Base-by-base conservation (phyloP, 2,113 vertebrate genomes). In the Leptosomus discolor region DNA sequence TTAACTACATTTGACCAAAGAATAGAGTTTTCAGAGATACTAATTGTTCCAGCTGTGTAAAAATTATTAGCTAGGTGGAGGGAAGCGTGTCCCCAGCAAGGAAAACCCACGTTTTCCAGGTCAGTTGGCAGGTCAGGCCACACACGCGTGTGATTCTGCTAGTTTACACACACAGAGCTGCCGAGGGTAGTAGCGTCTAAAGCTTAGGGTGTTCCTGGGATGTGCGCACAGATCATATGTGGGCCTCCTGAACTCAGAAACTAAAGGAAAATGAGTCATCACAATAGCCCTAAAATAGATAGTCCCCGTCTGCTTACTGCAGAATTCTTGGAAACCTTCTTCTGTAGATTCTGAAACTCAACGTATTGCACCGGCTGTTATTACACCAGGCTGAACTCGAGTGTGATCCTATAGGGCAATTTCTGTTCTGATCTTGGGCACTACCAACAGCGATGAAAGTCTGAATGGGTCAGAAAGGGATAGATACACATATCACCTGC, bases 111-210 rank as follows among this genome's bases (percentile, higher is more conserved):
- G 3, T n/a, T 63, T 87, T 57, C 22, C 32, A 29, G 22, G 22
- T 24, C 1, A 3, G 12, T 39, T 51, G 36, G 22, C 2, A 8
- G 12, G 26, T 57, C 54, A 50, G 56, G 23, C 41, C 46, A 8
- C 34, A 51, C 11, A 3, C 0, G 6, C 17, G 4, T 0, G 1
- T 9, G 36, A 32, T n/a, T 68, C 79, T 36, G 24, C 29, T 12
- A 5, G 7, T 7, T 37, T 9, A 36, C 8, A 13, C 23, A 3
- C 1, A 1, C 1, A 29, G 8, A 37, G 5, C 11, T 37, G 39
- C 36, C 50, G 0, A 37, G 27, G 19, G 17, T 4, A 46, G 21
- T 8, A 5, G 17, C 5, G 4, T 24, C 53, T n/a, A 43, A 64
- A 54, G 27, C 36, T 34, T n/a, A 34, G 0, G 0, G 4, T 45